These are phyloP conservation scores for Nothocercus nigrocapillus DNA, from an alignment of 2,113 vertebrate species.

Conservation along the genomic window DNA sequence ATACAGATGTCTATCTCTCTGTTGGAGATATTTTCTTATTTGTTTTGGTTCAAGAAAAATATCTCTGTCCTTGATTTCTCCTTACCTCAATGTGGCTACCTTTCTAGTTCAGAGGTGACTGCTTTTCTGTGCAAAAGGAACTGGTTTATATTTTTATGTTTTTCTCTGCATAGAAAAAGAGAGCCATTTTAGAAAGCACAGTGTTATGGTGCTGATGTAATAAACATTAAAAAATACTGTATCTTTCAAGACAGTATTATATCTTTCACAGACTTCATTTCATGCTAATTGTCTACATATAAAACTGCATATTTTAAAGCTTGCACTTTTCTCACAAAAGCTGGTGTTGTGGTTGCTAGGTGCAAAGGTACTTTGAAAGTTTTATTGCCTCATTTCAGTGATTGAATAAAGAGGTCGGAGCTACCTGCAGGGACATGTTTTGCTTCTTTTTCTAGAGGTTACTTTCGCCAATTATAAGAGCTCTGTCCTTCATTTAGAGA, in stretches of 20 bases:
- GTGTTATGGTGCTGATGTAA: neutral
- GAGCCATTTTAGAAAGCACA: neutral
- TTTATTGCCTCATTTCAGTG: constrained; percentile 61
- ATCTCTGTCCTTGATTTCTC: constrained; percentile 26
- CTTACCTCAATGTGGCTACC: neutral
- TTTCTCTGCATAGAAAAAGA: neutral
- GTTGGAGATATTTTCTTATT: neutral
- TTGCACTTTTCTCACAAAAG: constrained; percentile 9
- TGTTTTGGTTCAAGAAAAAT: neutral
- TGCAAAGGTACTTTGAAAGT: constrained; percentile 54
- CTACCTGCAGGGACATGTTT: constrained; percentile 44
- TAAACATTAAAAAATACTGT: neutral
- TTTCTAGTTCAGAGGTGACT: neutral
- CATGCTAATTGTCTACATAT: neutral
- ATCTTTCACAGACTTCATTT: constrained; percentile 10
- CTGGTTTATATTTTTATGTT: neutral
- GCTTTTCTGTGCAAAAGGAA: neutral
- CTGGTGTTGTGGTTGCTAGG: neutral
- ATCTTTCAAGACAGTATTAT: neutral
- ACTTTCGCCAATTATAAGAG: constrained; percentile 45
- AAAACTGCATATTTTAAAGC: constrained; percentile 29
- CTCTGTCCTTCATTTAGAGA: constrained; percentile 65
- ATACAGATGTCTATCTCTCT: constrained; percentile 23
- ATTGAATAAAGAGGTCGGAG: constrained; percentile 30
- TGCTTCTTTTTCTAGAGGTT: constrained; percentile 58